Conservation (phyloP, 64 coral and sea anemone species). For the Astreopora myriophthalma region DNA sequence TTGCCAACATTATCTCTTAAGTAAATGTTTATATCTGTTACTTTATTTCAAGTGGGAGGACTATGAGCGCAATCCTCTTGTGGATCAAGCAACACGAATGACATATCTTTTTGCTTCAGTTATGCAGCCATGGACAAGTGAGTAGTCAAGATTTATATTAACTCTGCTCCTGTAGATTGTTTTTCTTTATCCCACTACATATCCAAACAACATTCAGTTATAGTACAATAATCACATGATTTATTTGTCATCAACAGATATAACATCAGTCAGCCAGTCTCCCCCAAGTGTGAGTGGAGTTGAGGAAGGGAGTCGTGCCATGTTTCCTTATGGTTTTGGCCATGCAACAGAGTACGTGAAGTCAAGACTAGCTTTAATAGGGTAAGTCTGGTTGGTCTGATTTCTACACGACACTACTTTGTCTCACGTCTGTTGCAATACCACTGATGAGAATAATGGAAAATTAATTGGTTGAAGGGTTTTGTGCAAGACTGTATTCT, state of each 20-base stretch:
- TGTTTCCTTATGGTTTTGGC: slow-evolving; percentile 87
- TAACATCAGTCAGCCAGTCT: slow-evolving; percentile 61
- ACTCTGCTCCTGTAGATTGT: not conserved
- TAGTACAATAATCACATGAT: no score
- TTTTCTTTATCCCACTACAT: no score
- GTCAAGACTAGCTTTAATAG: slow-evolving; percentile 87
- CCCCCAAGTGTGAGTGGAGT: slow-evolving; percentile 75
- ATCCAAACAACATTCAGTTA: no score
- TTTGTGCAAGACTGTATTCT: no score
- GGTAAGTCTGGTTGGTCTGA: slow-evolving; percentile 29
- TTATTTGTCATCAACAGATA: slow-evolving; percentile 21
- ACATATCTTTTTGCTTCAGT: slow-evolving; percentile 74
- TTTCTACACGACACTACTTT: not conserved
- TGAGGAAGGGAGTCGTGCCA: slow-evolving; percentile 76
- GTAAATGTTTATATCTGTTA: not conserved
- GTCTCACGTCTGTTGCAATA: not conserved
- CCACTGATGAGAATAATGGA: not conserved
- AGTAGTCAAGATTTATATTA: not conserved
- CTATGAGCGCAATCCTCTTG: slow-evolving; percentile 62
- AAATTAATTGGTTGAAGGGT: not conserved
- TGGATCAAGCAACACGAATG: slow-evolving; percentile 74
- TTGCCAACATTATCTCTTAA: not conserved
- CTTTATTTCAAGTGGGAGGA: slow-evolving; percentile 82
- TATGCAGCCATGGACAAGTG: slow-evolving; percentile 70
- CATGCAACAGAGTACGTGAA: slow-evolving; percentile 90